phyloP scores from a whole-genome alignment of 2,113 vertebrate species.

The Halichoerus grypus region DNA sequence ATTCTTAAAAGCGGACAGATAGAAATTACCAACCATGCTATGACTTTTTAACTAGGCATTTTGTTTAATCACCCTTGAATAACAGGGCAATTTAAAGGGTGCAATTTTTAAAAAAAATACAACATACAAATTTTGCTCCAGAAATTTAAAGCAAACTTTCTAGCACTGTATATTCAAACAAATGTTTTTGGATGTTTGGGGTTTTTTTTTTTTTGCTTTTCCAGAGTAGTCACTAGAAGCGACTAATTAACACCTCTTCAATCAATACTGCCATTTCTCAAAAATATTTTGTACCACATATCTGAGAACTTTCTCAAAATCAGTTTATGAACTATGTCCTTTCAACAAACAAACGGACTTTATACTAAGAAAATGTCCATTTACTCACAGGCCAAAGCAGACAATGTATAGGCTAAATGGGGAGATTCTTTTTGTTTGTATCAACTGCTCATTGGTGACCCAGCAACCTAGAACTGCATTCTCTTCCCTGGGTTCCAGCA shows the following conservation, averaged over 20 bases:
- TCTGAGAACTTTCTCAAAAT: constrained; percentile 14
- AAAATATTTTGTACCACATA: constrained; percentile 31
- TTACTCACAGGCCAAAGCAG: not conserved
- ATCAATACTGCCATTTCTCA: constrained; percentile 33
- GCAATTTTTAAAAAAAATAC: not conserved
- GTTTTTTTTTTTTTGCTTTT: not conserved
- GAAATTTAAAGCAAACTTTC: constrained; percentile 54
- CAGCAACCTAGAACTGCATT: not conserved
- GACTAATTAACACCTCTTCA: not conserved
- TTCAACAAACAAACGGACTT: not conserved
- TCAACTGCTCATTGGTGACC: not conserved
- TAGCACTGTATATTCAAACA: not conserved
- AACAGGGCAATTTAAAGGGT: constrained; percentile 30
- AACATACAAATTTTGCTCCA: not conserved
- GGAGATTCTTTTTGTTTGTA: not conserved
- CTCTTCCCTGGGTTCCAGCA: constrained; percentile 10
- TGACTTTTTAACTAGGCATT: constrained; percentile 58
- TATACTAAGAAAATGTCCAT: not conserved
- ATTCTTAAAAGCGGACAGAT: constrained; percentile 23
- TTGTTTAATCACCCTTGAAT: constrained; percentile 24
- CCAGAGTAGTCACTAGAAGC: not conserved
- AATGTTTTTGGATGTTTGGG: not conserved
- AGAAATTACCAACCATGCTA: constrained; percentile 55
- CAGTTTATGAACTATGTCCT: not conserved
- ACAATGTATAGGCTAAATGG: not conserved